These are phyloP conservation scores for Torymus aiolomorphi DNA, from an alignment of 2,888 invertebrate species.

Conservation along the genomic window DNA sequence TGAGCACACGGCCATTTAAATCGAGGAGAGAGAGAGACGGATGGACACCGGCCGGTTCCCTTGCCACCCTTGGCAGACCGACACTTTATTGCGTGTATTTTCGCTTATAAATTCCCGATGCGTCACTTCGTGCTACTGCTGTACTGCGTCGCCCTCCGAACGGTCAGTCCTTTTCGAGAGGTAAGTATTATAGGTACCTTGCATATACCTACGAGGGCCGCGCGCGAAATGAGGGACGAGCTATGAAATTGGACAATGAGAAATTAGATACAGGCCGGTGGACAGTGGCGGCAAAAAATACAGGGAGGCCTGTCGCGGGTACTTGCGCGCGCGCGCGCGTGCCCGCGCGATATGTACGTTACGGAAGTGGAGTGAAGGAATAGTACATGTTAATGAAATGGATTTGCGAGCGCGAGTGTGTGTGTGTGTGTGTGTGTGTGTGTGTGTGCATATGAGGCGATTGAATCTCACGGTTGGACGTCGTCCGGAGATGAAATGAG, in stretches of 20 bases:
- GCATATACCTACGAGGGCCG: conserved; percentile 48
- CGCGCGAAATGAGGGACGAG: conserved; percentile 54
- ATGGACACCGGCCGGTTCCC: conserved; percentile 35
- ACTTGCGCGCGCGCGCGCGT: neutral
- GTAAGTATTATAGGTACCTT: no score
- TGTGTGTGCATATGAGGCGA: neutral
- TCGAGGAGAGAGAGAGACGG: conserved; percentile 44
- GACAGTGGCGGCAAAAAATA: neutral
- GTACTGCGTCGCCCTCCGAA: neutral
- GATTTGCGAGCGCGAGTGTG: neutral
- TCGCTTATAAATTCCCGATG: conserved; percentile 70
- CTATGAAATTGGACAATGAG: conserved; percentile 68
- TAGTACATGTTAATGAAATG: conserved; percentile 20
- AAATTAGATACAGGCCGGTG: conserved; percentile 66
- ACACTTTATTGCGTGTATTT: conserved; percentile 73
- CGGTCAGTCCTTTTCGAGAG: neutral
- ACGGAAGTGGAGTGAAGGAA: conserved; percentile 15
- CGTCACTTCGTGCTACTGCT: conserved; percentile 11
- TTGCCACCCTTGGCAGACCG: neutral
- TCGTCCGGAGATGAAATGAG: no score
- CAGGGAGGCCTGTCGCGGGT: no score
- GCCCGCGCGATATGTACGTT: conserved; percentile 25
- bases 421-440: neutral
- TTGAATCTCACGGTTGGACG: conserved; percentile 18
- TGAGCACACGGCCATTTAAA: conserved; percentile 60